Conservation (phyloP, 2,888 invertebrate species). For the Drosophila pegasa region DNA sequence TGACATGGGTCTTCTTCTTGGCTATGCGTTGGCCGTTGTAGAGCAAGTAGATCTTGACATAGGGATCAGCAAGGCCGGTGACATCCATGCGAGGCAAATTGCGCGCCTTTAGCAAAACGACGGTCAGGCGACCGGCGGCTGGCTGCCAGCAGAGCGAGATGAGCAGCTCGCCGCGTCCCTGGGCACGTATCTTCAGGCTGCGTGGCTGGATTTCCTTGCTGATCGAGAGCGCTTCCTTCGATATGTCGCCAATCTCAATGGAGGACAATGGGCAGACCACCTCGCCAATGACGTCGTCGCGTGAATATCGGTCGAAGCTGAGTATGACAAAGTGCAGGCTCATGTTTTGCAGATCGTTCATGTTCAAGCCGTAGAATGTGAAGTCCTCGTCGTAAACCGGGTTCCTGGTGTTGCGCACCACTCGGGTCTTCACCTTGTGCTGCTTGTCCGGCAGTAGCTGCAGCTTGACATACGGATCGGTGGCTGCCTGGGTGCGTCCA, state of each 20-base stretch:
- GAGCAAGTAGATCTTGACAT: slow-evolving; percentile 97
- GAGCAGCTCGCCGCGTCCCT: slow-evolving; percentile 97
- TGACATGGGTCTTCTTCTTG: slow-evolving; percentile 99
- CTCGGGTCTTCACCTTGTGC: slow-evolving; percentile 98
- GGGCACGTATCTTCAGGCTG: slow-evolving; percentile 96
- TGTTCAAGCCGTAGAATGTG: slow-evolving; percentile 97
- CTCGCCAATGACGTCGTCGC: slow-evolving; percentile 99
- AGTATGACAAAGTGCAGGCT: slow-evolving; percentile 97
- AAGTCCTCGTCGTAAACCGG: slow-evolving; percentile 99
- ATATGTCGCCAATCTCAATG: slow-evolving; percentile 88
- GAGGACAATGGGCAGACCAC: slow-evolving; percentile 93
- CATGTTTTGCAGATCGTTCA: slow-evolving; percentile 94
- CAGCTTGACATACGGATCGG: slow-evolving; percentile 98
- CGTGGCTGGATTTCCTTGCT: slow-evolving; percentile 96
- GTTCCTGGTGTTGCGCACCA: slow-evolving; percentile 97
- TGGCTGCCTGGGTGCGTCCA: slow-evolving; percentile 85
- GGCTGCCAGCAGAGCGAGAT: slow-evolving; percentile 99
- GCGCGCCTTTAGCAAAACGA: slow-evolving; percentile 97
- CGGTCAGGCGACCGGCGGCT: slow-evolving; percentile 96
- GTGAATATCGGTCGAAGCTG: slow-evolving; percentile 98
- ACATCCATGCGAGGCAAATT: slow-evolving; percentile 99
- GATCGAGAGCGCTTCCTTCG: slow-evolving; percentile 91
- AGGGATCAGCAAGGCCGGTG: slow-evolving; percentile 97
- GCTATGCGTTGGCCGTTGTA: slow-evolving; percentile 99
- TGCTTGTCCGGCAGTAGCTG: slow-evolving; percentile 98